A percentile compares a stretch with the other conserved stretches of the same genome.
These are phyloP conservation scores for Brachionus rotundiformis DNA, from an alignment of 1,140 invertebrate species.

Conservation along the genomic window DNA sequence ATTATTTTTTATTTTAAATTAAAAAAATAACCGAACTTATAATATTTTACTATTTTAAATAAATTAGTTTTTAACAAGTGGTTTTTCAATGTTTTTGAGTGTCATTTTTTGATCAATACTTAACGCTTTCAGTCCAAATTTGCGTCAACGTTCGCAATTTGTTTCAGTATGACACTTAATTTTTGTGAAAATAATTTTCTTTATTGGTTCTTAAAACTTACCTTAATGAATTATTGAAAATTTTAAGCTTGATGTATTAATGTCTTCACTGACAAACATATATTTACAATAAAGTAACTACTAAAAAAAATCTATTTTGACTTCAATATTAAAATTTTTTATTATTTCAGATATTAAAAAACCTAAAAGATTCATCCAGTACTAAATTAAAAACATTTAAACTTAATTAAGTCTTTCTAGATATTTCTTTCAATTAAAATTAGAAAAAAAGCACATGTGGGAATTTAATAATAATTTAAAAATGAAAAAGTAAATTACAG, in stretches of 20 bases:
- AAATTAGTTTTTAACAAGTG: conserved; percentile 18
- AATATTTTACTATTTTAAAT: conserved; percentile 12
- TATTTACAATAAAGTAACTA: no score
- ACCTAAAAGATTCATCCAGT: no score
- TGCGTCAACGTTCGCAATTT: neutral
- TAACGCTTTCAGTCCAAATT: neutral
- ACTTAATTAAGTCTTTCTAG: no score
- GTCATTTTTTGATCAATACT: conserved; percentile 4
- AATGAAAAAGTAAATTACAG: neutral
- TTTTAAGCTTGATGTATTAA: neutral
- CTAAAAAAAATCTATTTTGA: no score
- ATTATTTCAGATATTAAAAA: no score
- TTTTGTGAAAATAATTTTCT: conserved; percentile 5
- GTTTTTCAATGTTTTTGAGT: neutral
- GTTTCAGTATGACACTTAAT: neutral
- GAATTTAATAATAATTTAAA: neutral
- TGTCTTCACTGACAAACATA: no score
- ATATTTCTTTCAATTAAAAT: neutral
- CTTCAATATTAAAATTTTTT: no score
- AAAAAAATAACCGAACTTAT: neutral
- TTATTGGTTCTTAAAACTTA: neutral
- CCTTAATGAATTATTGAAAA: neutral
- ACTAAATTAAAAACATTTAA: no score
- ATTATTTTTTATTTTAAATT: neutral
- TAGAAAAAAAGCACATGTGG: neutral